Base-by-base conservation (phyloP, 92 coral and sea anemone species). In the Desmophyllum pertusum region DNA sequence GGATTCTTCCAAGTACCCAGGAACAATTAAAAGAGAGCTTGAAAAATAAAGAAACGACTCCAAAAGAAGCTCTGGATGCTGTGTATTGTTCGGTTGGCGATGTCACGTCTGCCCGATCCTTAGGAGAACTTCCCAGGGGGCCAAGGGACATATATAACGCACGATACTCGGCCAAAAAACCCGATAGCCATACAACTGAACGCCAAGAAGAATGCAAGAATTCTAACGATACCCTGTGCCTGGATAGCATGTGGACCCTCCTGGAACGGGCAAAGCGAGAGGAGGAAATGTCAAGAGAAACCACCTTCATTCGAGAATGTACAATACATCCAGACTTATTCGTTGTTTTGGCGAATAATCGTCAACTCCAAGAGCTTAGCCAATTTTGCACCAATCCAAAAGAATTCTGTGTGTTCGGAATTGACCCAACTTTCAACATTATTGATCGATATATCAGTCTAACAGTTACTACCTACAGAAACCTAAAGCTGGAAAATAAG, bases 181-280 rank as follows among this genome's bases (percentile, higher is more conserved):
- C 31, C 50, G 74, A 38, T 6, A 63, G 10, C 21, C 36, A 30
- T 4, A 11, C 23, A 3, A 9, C 3, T 63, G 36, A 30, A 30
- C 3, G 69, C 37, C 6, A 27, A 30, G 36, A 63, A 25, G 69
- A 25, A 5, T 10, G 7, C 35, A 63, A 63, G 35, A 25, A 30
- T 4, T 0, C 37, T 25, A 63, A 9, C 69, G 36, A 63, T 7
- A 6, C 35, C 69, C 14, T 63, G 6, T 25, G 35, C 36, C 69
- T 63, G 37, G 38, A 63, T 17, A 63, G 27, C 27, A 63, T 63
- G 38, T 63, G 35, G 69, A 85, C 86, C 18, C 82, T 89, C 50
- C 74, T 85, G 19, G 92, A 85, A 74, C 89, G 86, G 23, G 92
- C 92, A 46, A 79, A 89, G 83, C 42, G 89, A 52, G 89, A 89